phyloP scores from a whole-genome alignment of 2,888 invertebrate genomes.

The Choristoneura rosaceana region DNA sequence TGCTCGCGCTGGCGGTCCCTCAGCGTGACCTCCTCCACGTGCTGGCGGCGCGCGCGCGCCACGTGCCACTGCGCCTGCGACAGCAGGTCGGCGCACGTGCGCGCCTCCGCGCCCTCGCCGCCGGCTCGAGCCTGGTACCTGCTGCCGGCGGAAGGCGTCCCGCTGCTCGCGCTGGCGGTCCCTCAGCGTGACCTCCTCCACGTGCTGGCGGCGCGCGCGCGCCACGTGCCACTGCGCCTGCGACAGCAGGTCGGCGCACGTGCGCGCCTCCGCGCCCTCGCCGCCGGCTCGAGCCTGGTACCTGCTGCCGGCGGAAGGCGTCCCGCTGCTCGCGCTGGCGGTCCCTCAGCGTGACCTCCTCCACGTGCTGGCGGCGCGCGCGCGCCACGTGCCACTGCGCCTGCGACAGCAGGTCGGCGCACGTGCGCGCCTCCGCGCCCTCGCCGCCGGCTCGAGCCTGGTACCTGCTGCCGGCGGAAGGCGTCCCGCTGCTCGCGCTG shows the following conservation, averaged over 20 bases:
- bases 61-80: constrained; percentile 88
- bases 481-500: not conserved
- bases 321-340: not conserved
- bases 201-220: constrained; percentile 83
- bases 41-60: constrained; percentile 92
- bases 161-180: no score
- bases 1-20: no score
- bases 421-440: no score
- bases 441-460: no score
- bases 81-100: constrained; percentile 94
- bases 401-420: no score
- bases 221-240: constrained; percentile 40
- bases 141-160: no score
- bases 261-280: no score
- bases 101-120: constrained; percentile 94
- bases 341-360: constrained; percentile 50
- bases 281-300: constrained; percentile 17
- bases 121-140: constrained; percentile 61
- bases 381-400: constrained; percentile 44
- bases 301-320: not conserved
- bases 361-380: constrained; percentile 84
- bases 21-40: constrained; percentile 74
- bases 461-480: constrained; percentile 25
- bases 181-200: constrained; percentile 53
- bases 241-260: no score